A percentile compares a stretch with the other conserved stretches of the same genome.
Conservation (phyloP, 2,888 invertebrate species). For the Hydrotaea cyrtoneurina region DNA sequence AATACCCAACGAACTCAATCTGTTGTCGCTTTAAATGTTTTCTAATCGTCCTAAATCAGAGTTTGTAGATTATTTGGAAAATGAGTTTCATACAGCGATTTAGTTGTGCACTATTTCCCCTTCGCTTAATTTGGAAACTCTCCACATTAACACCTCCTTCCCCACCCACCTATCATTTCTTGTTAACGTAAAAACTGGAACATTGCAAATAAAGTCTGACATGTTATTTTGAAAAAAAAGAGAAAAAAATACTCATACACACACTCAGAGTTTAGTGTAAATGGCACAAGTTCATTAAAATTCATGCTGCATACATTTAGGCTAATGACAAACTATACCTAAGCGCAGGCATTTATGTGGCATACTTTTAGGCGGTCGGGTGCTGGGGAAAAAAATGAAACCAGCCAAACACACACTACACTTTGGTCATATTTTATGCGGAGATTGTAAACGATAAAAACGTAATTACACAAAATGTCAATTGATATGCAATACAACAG, state of each 20-base stretch:
- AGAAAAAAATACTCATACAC: neutral
- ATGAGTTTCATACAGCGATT: too few species aligned
- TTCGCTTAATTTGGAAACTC: too few species aligned
- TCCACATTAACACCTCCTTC: too few species aligned
- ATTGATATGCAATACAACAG: constrained; percentile 23
- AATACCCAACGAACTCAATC: too few species aligned
- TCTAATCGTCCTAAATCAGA: too few species aligned
- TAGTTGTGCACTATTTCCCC: too few species aligned
- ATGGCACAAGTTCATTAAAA: constrained; percentile 26
- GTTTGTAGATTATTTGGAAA: too few species aligned
- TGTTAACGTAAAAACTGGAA: too few species aligned
- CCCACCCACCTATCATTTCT: too few species aligned
- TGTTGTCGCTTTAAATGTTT: too few species aligned
- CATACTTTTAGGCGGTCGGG: neutral
- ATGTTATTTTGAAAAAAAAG: neutral
- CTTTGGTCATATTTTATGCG: neutral
- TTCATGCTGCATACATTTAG: constrained; percentile 39
- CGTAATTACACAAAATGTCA: constrained; percentile 37
- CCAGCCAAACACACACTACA: neutral
- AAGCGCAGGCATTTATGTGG: constrained; percentile 1
- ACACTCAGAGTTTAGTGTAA: constrained; percentile 9
- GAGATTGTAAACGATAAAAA: constrained; percentile 38
- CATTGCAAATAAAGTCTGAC: neutral
- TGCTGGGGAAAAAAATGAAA: neutral
- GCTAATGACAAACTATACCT: constrained; percentile 33